These are phyloP conservation scores for Scaptomyza montana DNA, from an alignment of 1,140 invertebrate genomes.

Conservation along the genomic window DNA sequence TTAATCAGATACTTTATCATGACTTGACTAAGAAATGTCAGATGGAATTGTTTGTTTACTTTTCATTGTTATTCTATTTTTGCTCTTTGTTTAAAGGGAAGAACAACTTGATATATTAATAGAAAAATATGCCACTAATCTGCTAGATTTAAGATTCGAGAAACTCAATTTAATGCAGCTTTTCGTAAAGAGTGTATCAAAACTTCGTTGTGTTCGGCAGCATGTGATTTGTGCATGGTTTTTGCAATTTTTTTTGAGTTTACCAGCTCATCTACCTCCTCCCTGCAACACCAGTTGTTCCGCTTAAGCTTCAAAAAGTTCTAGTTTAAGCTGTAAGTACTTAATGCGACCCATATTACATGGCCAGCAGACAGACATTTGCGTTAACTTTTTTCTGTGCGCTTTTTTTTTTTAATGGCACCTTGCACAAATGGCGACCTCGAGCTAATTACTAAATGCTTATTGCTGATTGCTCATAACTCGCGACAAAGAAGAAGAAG, in stretches of 20 bases:
- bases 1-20: conserved; percentile 50
- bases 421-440: conserved; percentile 41
- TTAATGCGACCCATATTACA: conserved; percentile 65
- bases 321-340: conserved; percentile 62
- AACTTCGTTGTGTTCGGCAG: conserved; percentile 40
- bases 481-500: too few relatives aligned
- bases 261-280: not conserved
- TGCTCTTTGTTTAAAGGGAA: conserved; percentile 13
- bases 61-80: conserved; percentile 15
- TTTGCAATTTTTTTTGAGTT: conserved; percentile 10
- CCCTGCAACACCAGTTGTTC: not conserved
- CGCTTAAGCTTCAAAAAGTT: conserved; percentile 35
- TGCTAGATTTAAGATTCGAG: not conserved
- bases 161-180: too few relatives aligned
- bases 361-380: conserved; percentile 39
- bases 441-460: conserved; percentile 65
- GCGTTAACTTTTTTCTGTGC: conserved; percentile 1
- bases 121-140: too few relatives aligned
- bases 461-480: conserved; percentile 51
- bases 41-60: conserved; percentile 49
- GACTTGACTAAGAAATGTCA: conserved; percentile 54
- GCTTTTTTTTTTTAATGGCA: conserved; percentile 30
- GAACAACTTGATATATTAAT: not conserved
- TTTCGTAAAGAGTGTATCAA: conserved; percentile 32
- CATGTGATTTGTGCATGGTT: conserved; percentile 30